Base-by-base conservation (phyloP, 2,113 vertebrate species). In the Mungos mungo region DNA sequence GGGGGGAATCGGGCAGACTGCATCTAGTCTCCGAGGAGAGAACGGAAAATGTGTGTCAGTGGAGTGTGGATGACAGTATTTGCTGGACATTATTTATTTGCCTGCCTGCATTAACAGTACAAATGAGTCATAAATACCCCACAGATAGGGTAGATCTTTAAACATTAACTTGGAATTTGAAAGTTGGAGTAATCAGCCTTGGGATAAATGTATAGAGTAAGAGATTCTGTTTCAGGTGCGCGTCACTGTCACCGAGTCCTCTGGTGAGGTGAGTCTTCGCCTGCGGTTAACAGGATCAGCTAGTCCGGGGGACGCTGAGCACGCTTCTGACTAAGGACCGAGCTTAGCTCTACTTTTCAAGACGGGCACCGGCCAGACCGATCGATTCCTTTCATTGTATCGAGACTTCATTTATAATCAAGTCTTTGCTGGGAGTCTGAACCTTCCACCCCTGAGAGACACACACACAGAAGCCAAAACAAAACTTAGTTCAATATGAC, bases 111-210 rank as follows among this genome's bases (percentile, higher is more conserved):
- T 27, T 31, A 14, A 33, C 29, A 29, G 63, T 29, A 2, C 84
- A 13, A 3, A 23, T 95, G 93, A 95, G 52, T 95, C 91, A 50
- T 0, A 14, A 45, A 31, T 31, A 10, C 77, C 60, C 4, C 2
- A 38, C 82, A 52, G 94, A 91, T 52, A 18, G 29, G 66, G 84
- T 18, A 66, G 79, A 12, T 91, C 63, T 93, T 72, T 84, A 90
- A 95, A 88, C 92, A 84, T 31, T 41, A 74, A 87, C 94, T 69
- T 63, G 35, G 69, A 60, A 66, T 29, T 14, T n/a, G 29, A 72
- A 66, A 80, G 60, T 52, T 45, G 27, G 80, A 65, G n/a, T 45
- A 76, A 45, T 57, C 23, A 14, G 76, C 21, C 33, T 69, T 27
- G 41, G 52, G 38, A 71, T 41, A 54, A 72, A 76, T 50, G 19